Evolutionary conservation across 2,888 invertebrate genomes (phyloP).

Genomic region (Spilosoma lubricipeda): DNA sequence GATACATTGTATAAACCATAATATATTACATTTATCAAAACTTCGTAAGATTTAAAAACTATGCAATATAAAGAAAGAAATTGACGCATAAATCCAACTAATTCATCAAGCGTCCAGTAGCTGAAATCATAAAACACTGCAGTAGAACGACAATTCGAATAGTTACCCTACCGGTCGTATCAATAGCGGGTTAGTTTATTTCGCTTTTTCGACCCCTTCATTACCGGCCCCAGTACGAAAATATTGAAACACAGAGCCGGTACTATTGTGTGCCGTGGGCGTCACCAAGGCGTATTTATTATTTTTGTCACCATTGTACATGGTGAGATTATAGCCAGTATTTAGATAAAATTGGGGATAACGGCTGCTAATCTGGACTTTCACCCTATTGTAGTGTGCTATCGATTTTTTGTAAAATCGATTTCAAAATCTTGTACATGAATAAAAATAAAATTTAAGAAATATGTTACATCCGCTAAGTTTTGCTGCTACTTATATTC

Average conservation of each 20-base stretch:
- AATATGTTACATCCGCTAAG: too few species aligned
- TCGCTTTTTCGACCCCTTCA: conserved; percentile 70
- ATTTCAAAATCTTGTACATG: background rate
- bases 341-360: conserved; percentile 87
- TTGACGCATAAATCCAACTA: conserved; percentile 31
- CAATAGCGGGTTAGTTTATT: conserved; percentile 77
- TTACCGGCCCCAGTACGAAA: conserved; percentile 78
- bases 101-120: conserved; percentile 44
- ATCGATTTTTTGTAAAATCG: conserved; percentile 69
- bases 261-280: conserved; percentile 70
- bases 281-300: conserved; percentile 80
- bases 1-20: background rate
- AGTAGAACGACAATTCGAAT: conserved; percentile 32
- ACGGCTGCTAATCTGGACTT: conserved; percentile 79
- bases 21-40: background rate
- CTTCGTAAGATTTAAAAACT: conserved; percentile 8
- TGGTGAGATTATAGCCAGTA: conserved; percentile 79
- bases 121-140: conserved; percentile 47
- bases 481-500: too few species aligned
- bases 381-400: conserved; percentile 62
- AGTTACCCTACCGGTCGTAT: conserved; percentile 58
- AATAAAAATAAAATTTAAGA: background rate
- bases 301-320: conserved; percentile 85
- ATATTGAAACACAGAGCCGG: conserved; percentile 71
- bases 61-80: conserved; percentile 25